phyloP scores from a whole-genome alignment of 2,888 invertebrate species.

The Chromoteleia sp. region DNA sequence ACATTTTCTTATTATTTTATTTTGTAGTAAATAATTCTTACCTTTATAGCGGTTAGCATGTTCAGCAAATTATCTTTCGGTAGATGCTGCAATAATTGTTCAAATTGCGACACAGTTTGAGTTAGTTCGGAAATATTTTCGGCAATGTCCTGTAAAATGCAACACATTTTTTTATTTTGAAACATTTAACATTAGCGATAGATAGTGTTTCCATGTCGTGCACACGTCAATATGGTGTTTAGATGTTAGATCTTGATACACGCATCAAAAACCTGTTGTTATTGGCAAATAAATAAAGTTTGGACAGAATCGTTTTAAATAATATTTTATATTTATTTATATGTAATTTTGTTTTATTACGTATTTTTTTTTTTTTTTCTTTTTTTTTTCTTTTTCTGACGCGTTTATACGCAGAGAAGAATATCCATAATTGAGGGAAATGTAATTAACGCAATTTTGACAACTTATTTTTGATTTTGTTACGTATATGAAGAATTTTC shows the following conservation, averaged over 20 bases:
- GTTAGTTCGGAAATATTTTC: slow-evolving; percentile 89
- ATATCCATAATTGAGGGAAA: too few relatives aligned
- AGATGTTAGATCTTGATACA: slow-evolving; percentile 76
- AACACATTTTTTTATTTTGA: slow-evolving; percentile 5
- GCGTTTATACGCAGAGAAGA: too few relatives aligned
- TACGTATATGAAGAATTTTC: too few relatives aligned
- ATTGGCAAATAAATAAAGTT: too few relatives aligned
- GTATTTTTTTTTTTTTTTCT: too few relatives aligned
- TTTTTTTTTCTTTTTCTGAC: too few relatives aligned
- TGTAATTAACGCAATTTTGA: too few relatives aligned
- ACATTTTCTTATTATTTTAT: neutral
- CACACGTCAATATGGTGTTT: slow-evolving; percentile 73
- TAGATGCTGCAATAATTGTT: slow-evolving; percentile 88
- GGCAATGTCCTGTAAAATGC: slow-evolving; percentile 80
- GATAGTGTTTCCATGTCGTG: slow-evolving; percentile 71
- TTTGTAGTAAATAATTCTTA: slow-evolving; percentile 84
- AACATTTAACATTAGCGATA: neutral
- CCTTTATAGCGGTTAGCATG: slow-evolving; percentile 90
- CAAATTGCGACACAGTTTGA: slow-evolving; percentile 88
- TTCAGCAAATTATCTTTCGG: slow-evolving; percentile 90
- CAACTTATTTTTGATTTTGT: too few relatives aligned
- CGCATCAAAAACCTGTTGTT: slow-evolving; percentile 72
- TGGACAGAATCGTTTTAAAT: too few relatives aligned
- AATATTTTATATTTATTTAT: too few relatives aligned
- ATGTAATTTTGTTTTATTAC: too few relatives aligned